These are phyloP conservation scores for Notarius quadriscutis DNA, from an alignment of 2,113 vertebrate genomes.

Conservation along the genomic window DNA sequence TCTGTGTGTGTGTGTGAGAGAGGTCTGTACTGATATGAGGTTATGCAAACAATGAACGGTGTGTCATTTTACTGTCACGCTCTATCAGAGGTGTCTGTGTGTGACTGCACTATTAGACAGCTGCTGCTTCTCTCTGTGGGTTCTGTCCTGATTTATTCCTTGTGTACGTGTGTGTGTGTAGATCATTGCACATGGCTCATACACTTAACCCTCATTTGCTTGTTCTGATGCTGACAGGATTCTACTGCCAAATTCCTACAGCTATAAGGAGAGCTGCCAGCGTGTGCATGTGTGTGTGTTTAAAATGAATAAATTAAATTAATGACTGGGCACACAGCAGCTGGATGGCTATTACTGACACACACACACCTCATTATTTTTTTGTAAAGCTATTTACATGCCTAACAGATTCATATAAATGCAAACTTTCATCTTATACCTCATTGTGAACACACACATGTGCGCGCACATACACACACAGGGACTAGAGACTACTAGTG, in stretches of 20 bases:
- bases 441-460: background rate
- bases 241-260: constrained; percentile 13
- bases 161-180: background rate
- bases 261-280: background rate
- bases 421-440: background rate
- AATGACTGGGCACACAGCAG: background rate
- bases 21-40: background rate
- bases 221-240: background rate
- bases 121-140: constrained; percentile 14
- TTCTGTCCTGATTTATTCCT: background rate
- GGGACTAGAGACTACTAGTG: background rate
- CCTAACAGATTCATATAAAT: background rate
- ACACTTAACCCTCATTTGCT: constrained; percentile 13
- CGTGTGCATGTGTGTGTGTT: constrained; percentile 33
- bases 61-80: background rate
- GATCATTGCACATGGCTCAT: background rate
- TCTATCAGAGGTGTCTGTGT: background rate
- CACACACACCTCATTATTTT: background rate
- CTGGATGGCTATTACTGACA: background rate
- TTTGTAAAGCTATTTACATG: background rate
- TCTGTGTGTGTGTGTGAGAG: constrained; percentile 11
- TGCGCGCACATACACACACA: background rate
- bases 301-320: background rate
- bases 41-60: background rate
- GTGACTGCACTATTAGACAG: constrained; percentile 22